Evolutionary conservation across 2,113 vertebrate genomes (phyloP).

Genomic region (Passer domesticus): DNA sequence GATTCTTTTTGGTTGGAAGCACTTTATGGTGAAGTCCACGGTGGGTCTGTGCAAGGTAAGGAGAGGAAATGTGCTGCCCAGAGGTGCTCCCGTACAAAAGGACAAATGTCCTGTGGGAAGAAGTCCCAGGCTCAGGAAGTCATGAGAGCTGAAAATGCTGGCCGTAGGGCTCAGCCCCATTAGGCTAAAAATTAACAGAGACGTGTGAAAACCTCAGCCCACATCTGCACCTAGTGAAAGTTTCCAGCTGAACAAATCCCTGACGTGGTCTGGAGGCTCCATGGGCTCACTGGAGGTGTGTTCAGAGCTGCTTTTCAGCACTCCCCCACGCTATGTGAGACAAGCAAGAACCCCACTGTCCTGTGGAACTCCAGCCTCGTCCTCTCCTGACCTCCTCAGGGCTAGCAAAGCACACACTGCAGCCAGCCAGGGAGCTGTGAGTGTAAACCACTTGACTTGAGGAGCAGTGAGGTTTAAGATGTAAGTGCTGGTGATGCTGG

Average conservation of each 20-base stretch:
- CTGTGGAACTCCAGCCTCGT: not conserved
- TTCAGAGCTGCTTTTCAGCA: not conserved
- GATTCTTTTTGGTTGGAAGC: not conserved
- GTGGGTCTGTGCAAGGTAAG: not conserved
- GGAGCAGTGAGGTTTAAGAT: not conserved
- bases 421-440: not conserved
- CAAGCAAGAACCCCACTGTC: not conserved
- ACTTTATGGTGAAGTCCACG: accelerated
- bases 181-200: not conserved
- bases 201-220: not conserved
- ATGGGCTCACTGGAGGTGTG: accelerated
- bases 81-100: accelerated
- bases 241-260: not conserved
- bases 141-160: not conserved
- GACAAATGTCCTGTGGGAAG: not conserved
- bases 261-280: not conserved
- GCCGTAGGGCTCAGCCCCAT: not conserved
- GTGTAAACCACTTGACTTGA: not conserved
- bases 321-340: accelerated
- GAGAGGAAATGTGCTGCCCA: not conserved
- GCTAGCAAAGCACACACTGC: accelerated
- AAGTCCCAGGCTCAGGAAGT: not conserved
- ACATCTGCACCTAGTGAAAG: not conserved
- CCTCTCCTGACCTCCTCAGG: not conserved
- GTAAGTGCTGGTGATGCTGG: not conserved